Evolutionary conservation across 2,113 vertebrate species (phyloP), one percentile per base, ranked within the genome.

Genomic region (Seriola aureovittata): DNA sequence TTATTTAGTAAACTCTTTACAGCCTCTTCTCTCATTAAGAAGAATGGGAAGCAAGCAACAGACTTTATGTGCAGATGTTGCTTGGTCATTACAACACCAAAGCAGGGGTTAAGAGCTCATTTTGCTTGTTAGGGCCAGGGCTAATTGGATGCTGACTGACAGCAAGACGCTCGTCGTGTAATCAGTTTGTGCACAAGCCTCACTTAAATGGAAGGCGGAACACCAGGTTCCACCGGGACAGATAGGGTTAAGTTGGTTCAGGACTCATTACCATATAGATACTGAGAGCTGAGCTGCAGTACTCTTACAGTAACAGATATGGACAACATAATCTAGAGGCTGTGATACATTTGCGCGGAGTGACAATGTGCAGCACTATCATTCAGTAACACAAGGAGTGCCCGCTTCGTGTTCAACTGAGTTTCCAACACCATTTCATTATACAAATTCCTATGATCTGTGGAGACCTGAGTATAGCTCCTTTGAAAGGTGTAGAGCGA

Each of bases 381-480:
- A 46, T 36, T 46, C 25, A 40, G 23, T 34, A 34, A 52, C 34
- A 38, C 1, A 34, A 23, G 19, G 23, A 60, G 25, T 16, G 52
- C 16, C 62, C 21, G 60, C 29, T 36, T 32, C 59, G 46, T 17
- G 44, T 62, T 62, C 17, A 36, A 8, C 44, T 74, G 57, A 48
- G 48, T 12, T 17, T 19, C 19, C 42, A 59, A 54, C 23, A 44
- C 16, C 12, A 52, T 54, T 68, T 40, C 4, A 68, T 36, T 46
- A 34, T 25, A 40, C 42, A 59, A 10, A 34, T 11, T n/a, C 21
- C 29, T 29, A 16, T 13, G 29, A 74, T 44, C 10, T 4, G 8
- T 21, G 38, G 13, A n/a, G 59, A 78, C 68, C 12, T 40, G 65
- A 40, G 55, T 55, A 50, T 23, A 52, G n/a, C 46, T 54, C n/a